phyloP scores from a whole-genome alignment of 2,797 vertebrate species.

The Pangasius mekongensis region DNA sequence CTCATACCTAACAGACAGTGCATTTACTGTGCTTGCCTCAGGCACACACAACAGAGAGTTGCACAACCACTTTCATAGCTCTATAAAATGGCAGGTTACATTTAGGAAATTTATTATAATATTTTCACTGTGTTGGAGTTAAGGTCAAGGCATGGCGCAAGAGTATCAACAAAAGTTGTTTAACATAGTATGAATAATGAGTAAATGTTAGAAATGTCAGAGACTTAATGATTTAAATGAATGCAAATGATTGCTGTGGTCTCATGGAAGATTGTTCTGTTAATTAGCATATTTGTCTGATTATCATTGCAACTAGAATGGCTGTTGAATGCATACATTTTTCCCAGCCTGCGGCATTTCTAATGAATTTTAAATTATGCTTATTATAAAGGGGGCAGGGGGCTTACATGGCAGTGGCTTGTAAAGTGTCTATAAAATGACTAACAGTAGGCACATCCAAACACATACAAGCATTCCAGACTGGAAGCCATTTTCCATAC shows the following conservation, averaged over 20 bases:
- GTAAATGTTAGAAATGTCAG: neutral
- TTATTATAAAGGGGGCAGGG: neutral
- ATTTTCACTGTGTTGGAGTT: constrained; percentile 14
- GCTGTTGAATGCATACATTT: neutral
- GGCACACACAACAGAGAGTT: constrained; percentile 1
- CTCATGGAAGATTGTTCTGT: neutral
- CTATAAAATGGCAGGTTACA: neutral
- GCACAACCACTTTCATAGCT: neutral
- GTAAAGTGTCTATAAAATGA: neutral
- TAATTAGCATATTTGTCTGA: neutral
- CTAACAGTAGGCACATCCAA: neutral
- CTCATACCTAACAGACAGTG: neutral
- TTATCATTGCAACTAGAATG: neutral
- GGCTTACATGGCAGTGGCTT: neutral
- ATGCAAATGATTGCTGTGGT: neutral
- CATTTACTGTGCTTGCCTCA: constrained; percentile 11
- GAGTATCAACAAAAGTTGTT: neutral
- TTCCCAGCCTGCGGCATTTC: neutral
- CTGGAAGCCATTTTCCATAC: neutral
- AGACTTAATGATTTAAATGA: neutral
- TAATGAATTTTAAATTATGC: neutral
- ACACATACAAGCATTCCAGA: neutral
- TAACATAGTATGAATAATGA: constrained; percentile 9
- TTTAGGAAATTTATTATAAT: constrained; percentile 19
- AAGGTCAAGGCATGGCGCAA: neutral